Percentiles rank a stretch among this genome's conserved stretches.
These are phyloP conservation scores for Tetragnatha montana DNA, from an alignment of 2,888 invertebrate species.

Conservation along the genomic window DNA sequence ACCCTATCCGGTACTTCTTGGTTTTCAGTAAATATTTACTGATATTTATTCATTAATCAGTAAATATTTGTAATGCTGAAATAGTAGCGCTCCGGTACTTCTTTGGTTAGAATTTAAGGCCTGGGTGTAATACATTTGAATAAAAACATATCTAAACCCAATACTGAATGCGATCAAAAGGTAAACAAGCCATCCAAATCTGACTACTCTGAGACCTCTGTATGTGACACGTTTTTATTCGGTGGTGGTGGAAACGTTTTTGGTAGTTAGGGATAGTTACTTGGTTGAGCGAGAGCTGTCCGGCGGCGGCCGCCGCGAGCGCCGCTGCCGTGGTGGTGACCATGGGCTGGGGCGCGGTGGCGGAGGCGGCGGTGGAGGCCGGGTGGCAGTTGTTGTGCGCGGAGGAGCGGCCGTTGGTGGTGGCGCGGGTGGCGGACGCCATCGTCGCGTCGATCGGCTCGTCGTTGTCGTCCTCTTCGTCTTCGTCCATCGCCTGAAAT, in stretches of 20 bases:
- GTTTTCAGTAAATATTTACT: too few species aligned
- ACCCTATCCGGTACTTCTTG: too few species aligned
- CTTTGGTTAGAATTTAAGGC: too few species aligned
- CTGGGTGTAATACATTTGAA: too few species aligned
- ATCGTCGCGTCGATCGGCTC: conserved; percentile 72
- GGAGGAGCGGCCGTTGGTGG: conserved; percentile 46
- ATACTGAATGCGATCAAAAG: too few species aligned
- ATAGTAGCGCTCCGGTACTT: too few species aligned
- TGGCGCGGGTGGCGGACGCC: conserved; percentile 46
- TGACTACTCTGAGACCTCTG: too few species aligned
- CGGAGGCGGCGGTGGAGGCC: conserved; percentile 41
- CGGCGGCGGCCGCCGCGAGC: conserved; percentile 77
- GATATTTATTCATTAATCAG: too few species aligned
- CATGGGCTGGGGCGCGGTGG: conserved; percentile 30
- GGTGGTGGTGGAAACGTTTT: neutral
- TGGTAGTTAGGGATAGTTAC: conserved; percentile 72
- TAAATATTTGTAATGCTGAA: too few species aligned
- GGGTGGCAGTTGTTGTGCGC: conserved; percentile 64
- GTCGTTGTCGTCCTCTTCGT: conserved; percentile 67
- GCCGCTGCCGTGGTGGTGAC: conserved; percentile 75
- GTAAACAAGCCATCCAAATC: too few species aligned
- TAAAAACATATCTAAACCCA: too few species aligned
- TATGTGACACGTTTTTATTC: too few species aligned
- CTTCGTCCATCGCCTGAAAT: conserved; percentile 71
- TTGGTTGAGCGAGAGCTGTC: conserved; percentile 77